Base-by-base conservation (phyloP, 2,797 vertebrate genomes). In the Hyperoplus immaculatus region DNA sequence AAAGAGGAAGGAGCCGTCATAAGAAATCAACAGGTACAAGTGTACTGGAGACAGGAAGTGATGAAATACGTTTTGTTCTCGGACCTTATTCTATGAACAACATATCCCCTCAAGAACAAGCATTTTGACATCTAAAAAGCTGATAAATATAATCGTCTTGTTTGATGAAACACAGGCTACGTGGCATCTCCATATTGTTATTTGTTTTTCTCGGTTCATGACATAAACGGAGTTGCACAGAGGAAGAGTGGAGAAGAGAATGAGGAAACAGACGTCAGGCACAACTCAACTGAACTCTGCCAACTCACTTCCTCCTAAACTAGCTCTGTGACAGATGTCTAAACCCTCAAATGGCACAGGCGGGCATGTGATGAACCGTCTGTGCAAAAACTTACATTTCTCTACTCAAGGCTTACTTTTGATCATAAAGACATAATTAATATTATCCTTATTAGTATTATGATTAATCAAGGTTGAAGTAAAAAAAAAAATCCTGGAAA, bases 221-320 rank as follows among this genome's bases (percentile, higher is more conserved):
- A 54, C 69, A 82, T n/a, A 75, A 65, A 83, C 56, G 5, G 10
- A 67, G 69, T 71, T n/a, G 38, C 66, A 64, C 55, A 71, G 75
- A 82, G 69, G 77, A 75, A 82, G 75, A 82, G 57, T 13, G 46
- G 77, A 72, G 56, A 56, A 85, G 70, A 72, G 77, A 87, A 90
- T 85, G 87, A 92, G 91, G 91, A 93, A 94, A 87, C 79, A 54
- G 84, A 61, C 81, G 15, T 79, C 78, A 83, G 84, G 71, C 86
- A 82, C 85, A 92, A 88, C 84, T 91, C 88, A 92, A 93, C 87
- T 46, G 87, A 60, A 69, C 76, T 87, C 80, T 89, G 89, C 83
- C 83, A 84, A 57, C 85, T 92, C 85, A 93, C 90, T 94, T 94
- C 93, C 93, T 94, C 91, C 85, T 85, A 3, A 47, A 29, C 29